Evolutionary conservation across 1,140 invertebrate genomes (phyloP).

Genomic region (Macrotrachela quadricornifera): DNA sequence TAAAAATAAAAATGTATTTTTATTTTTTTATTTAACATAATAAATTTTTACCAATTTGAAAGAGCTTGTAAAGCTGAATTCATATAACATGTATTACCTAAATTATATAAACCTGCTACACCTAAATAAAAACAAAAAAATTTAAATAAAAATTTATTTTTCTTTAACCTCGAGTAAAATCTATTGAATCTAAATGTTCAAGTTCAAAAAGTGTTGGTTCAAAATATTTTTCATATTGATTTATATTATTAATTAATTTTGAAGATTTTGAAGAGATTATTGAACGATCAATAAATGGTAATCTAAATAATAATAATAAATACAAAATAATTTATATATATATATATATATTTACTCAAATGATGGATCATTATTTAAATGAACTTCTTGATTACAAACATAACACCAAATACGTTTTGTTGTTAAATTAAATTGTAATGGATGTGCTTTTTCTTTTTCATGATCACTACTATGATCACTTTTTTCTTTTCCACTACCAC

Average conservation of each 20-base stretch:
- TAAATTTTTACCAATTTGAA: constrained; percentile 46
- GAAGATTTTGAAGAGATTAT: no score
- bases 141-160: neutral
- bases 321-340: no score
- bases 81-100: constrained; percentile 93
- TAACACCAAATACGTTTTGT: constrained; percentile 8
- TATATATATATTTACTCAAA: no score
- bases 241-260: no score
- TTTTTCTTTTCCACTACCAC: neutral
- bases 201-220: neutral
- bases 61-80: constrained; percentile 83
- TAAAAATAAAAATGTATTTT: neutral
- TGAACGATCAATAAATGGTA: no score
- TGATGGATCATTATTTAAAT: no score
- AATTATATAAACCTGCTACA: constrained; percentile 50
- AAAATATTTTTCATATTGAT: no score
- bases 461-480: constrained; percentile 3
- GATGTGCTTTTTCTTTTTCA: constrained; percentile 6
- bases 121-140: neutral
- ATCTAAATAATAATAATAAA: no score
- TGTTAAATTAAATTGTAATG: constrained; percentile 5
- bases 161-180: neutral
- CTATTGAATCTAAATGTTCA: neutral
- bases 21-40: neutral
- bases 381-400: neutral